Base-by-base conservation (phyloP, 1,140 invertebrate genomes). In the Vanessa tameamea region DNA sequence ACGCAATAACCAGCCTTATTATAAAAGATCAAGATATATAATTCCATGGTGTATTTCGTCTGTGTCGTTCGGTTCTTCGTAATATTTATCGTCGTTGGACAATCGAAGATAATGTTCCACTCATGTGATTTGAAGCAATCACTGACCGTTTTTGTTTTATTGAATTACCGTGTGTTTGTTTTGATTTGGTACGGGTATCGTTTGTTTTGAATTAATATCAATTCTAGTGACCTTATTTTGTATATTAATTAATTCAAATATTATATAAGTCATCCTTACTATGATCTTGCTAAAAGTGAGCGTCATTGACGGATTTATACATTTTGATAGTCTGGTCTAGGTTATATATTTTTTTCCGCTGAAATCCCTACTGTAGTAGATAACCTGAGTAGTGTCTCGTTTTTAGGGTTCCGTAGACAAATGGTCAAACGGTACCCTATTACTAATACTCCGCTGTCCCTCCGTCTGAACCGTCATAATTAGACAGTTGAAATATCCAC, bases 91-190 rank as follows among this genome's bases (percentile, higher is more conserved):
- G 87, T 85, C 79, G 82, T 81, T 81, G 87, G 81, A 85, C 88
- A 90, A 90, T 91, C 88, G 88, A 90, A 89, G 86, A 90, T 90
- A 90, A 91, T 90, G 85, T 82, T 73, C 82, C 87, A 88, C 87
- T 90, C 85, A 82, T 87, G 86, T 89, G 87, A 89, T 91, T 89
- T 89, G 86, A 90, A 80, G 88, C 87, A 90, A 90, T 91, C 87
- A 85, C 69, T 77, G 82, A 75, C 72, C 81, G 84, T 81, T 87
- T 84, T 87, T 83, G 86, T 86, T 82, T 88, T 86, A 90, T 90
- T 89, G 85, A 89, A 87, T 90, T 90, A 90, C 72, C 74, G 79
- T 82, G 76, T 78, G 77, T 77, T 72, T 78, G 78, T 80, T 79
- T 77, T 77, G 67, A 74, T 77, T 69, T 50, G 57, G 50, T 64